Percentiles rank a stretch among this genome's conserved stretches.
phyloP scores from a whole-genome alignment of 2,113 vertebrate species.

The Prietella phreatophila region DNA sequence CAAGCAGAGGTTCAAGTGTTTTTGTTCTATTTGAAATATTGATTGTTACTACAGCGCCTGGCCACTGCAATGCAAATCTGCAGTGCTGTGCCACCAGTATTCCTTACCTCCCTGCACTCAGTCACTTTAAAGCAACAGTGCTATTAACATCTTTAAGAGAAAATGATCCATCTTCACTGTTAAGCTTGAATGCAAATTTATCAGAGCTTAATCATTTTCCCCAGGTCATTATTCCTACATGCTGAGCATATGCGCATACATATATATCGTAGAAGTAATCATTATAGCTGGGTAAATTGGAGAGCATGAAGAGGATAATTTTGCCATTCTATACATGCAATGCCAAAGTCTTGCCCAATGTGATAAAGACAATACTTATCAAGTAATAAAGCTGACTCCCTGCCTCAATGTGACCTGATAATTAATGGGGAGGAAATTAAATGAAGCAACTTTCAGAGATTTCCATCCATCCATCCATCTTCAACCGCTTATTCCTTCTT shows the following conservation, averaged over 20 bases:
- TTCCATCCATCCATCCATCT: no score
- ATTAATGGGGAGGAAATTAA: neutral
- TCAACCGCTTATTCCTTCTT: no score
- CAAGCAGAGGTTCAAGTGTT: neutral
- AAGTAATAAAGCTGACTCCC: neutral
- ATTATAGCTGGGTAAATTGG: neutral
- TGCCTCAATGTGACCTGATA: neutral
- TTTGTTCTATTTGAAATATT: neutral
- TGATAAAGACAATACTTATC: neutral
- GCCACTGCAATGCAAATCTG: conserved; percentile 1
- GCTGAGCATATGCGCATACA: neutral
- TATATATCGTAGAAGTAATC: neutral
- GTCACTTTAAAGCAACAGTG: neutral
- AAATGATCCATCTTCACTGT: neutral
- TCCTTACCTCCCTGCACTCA: neutral
- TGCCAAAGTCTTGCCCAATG: neutral
- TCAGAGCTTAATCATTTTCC: neutral
- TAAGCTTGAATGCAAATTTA: neutral
- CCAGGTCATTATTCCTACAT: neutral
- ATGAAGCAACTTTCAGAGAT: neutral
- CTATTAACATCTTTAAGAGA: neutral
- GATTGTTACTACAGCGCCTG: neutral
- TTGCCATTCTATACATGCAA: neutral
- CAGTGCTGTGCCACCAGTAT: conserved; percentile 1
- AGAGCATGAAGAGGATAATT: no score